Percentiles rank a stretch among this genome's conserved stretches.
Conservation (phyloP, 2,113 vertebrate species). For the Barbus barbus region DNA sequence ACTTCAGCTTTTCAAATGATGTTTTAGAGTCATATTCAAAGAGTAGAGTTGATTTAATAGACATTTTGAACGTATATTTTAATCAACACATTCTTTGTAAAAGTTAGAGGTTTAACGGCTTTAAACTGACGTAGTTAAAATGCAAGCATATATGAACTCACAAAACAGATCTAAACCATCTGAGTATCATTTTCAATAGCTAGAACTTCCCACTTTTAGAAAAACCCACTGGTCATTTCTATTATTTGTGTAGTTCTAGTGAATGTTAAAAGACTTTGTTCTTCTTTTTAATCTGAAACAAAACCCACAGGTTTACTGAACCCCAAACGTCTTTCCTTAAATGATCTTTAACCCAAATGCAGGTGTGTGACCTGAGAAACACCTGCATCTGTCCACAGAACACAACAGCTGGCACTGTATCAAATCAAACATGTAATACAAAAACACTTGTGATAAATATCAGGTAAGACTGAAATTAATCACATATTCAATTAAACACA, state of each 20-base stretch:
- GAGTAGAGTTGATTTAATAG: neutral
- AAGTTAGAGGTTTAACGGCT: neutral
- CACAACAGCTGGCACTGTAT: conserved; percentile 48
- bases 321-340: conserved; percentile 12
- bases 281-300: neutral
- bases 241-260: neutral
- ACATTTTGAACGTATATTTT: neutral
- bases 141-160: no score
- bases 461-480: neutral
- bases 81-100: neutral
- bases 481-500: neutral
- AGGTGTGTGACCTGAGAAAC: conserved; percentile 71
- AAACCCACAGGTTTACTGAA: conserved; percentile 48
- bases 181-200: neutral
- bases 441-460: neutral
- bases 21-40: neutral
- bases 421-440: conserved; percentile 35
- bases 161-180: neutral
- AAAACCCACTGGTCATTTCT: neutral
- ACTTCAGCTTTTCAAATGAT: neutral
- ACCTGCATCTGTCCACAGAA: conserved; percentile 43
- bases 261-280: neutral
- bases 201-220: neutral
- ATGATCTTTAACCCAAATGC: conserved; percentile 53
- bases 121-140: neutral